Evolutionary conservation across 1,140 invertebrate species (phyloP), one percentile per base, ranked within the genome.

Genomic region (Drosophila murphyi): DNA sequence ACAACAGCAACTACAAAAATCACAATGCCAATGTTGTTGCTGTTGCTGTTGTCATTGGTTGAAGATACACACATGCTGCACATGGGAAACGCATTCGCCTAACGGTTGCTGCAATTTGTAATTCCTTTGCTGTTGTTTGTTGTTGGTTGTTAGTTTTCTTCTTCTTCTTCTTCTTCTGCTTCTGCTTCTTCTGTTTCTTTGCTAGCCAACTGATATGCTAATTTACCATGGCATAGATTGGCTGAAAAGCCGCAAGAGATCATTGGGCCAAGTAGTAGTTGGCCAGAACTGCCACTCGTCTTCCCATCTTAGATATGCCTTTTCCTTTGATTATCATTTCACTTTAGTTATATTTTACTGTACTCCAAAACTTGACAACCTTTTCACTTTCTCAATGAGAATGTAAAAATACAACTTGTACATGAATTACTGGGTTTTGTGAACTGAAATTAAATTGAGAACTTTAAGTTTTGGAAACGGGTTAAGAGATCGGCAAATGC

Each of bases 81-180:
- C 41, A 56, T 65, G 37, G 55, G 12, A 56, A 67, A 31, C 43
- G 32, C 39, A 67, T 52, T 39, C 64, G 12, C 43, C 56, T 74
- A 74, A 74, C 72, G 72, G 72, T 61, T 61, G 65, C 43, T 50
- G 65, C 59, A 69, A 62, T 70, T 74, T 70, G 64, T 61, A 68
- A 61, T 61, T 68, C 71, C 20, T 34, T 63, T 54, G 29, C 6
- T 47, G 41, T 59, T 59, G 41, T 59, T 59, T 47, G 12, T 20
- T 47, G 51, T 37, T 20, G 20, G 20, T 20, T 20, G 20, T 20
- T 31, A n/a, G 5, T 31, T 31, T 32, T n/a, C 8, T 20, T 43
- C 3, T 5, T 37, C n/a, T 5, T 8, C 37, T 10, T 7, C 39
- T 10, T 3, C 2, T 41, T 2, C 10, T 41, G 39, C 8, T 10